These are phyloP conservation scores for Thymelicus acteon DNA, from an alignment of 2,888 invertebrate species.

Conservation along the genomic window DNA sequence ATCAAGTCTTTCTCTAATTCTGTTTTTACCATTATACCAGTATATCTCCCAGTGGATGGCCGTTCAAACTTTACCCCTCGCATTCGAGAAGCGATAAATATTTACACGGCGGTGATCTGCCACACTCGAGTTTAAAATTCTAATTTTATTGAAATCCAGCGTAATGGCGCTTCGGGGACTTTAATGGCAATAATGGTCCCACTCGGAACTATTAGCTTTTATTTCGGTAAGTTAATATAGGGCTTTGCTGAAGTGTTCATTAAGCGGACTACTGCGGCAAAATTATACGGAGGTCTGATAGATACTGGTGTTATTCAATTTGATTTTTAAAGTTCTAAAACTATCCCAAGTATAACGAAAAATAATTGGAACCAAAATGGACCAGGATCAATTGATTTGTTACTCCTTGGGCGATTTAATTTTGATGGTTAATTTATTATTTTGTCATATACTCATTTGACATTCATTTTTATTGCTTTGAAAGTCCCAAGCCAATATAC, in stretches of 20 bases:
- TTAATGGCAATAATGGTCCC: conserved; percentile 30
- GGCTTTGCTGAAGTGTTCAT: conserved; percentile 14
- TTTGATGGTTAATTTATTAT: too few species aligned
- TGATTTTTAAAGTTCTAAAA: not conserved
- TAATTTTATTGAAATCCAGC: conserved; percentile 67
- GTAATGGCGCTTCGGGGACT: conserved; percentile 26
- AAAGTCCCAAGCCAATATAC: too few species aligned
- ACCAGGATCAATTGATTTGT: too few species aligned
- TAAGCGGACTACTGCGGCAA: conserved; percentile 1
- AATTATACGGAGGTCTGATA: not conserved
- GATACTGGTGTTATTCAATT: not conserved
- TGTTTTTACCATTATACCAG: not conserved
- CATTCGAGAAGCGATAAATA: conserved; percentile 63
- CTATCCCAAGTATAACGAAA: not conserved
- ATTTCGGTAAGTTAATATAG: conserved; percentile 23
- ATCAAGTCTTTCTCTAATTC: too few species aligned
- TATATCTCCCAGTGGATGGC: conserved; percentile 20
- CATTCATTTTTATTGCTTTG: too few species aligned
- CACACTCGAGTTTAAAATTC: conserved; percentile 71
- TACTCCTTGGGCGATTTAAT: too few species aligned
- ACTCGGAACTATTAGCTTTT: conserved; percentile 26
- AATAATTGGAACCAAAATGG: too few species aligned
- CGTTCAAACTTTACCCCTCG: conserved; percentile 36
- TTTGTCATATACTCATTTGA: too few species aligned
- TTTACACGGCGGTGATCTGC: conserved; percentile 65